phyloP scores from a whole-genome alignment of 2,888 invertebrate genomes.

The Nomada flava region DNA sequence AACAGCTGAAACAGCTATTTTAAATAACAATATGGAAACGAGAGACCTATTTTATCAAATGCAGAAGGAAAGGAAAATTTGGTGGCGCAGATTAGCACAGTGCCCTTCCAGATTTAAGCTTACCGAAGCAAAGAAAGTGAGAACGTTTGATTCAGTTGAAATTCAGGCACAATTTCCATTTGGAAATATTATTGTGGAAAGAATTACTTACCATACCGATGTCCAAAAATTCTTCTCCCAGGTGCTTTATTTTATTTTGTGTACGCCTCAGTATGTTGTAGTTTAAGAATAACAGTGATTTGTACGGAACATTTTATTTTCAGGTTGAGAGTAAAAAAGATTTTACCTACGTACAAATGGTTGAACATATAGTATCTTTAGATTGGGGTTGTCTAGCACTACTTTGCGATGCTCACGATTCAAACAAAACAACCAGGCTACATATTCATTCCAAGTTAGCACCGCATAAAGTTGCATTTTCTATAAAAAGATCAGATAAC shows the following conservation, averaged over 20 bases:
- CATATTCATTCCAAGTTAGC: constrained; percentile 89
- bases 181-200: constrained; percentile 88
- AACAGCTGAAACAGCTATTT: constrained; percentile 72
- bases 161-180: constrained; percentile 88
- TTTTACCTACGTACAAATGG: constrained; percentile 68
- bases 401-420: constrained; percentile 77
- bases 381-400: constrained; percentile 81
- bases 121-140: constrained; percentile 85
- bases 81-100: constrained; percentile 92
- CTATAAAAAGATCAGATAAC: constrained; percentile 84
- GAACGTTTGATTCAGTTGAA: constrained; percentile 85
- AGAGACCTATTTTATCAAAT: constrained; percentile 90
- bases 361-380: constrained; percentile 78
- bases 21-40: constrained; percentile 81
- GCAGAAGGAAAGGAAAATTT: constrained; percentile 91
- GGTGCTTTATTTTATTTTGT: constrained; percentile 45
- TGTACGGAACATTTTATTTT: constrained; percentile 60
- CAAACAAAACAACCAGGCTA: constrained; percentile 83
- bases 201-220: constrained; percentile 82
- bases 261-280: background rate
- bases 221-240: constrained; percentile 71
- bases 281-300: constrained; percentile 27
- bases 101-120: constrained; percentile 89
- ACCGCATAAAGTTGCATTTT: constrained; percentile 91
- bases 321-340: constrained; percentile 65